Evolutionary conservation across 2,113 vertebrate species (phyloP).

Genomic region (Mungos mungo): DNA sequence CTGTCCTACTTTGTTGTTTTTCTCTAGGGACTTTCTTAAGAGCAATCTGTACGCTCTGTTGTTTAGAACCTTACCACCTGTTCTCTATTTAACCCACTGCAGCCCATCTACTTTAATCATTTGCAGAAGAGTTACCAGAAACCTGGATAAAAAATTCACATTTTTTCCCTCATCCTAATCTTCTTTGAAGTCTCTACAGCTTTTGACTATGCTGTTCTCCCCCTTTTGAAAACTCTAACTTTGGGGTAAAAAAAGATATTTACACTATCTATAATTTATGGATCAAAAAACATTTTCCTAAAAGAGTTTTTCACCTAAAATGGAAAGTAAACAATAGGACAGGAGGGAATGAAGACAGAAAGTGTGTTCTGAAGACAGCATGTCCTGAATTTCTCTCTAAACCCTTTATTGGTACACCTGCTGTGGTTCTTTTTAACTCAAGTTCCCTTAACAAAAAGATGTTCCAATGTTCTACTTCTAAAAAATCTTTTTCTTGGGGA

Average conservation of each 20-base stretch:
- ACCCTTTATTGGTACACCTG: too few species aligned
- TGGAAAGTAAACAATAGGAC: not conserved
- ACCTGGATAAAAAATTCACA: not conserved
- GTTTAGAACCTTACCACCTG: not conserved
- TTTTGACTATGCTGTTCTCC: not conserved
- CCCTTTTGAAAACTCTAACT: not conserved
- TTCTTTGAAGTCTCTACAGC: not conserved
- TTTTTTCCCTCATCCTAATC: not conserved
- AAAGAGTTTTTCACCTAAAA: not conserved
- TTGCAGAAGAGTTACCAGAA: not conserved
- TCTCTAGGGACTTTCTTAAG: not conserved
- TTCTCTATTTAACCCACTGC: not conserved
- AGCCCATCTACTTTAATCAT: not conserved
- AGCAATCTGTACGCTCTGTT: not conserved
- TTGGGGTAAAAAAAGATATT: not conserved
- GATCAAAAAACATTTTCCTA: not conserved
- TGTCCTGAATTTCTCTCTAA: not conserved
- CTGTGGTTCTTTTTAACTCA: not conserved
- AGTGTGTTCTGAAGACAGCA: not conserved
- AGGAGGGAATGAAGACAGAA: not conserved
- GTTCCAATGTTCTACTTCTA: not conserved
- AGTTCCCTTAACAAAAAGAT: not conserved
- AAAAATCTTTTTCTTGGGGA: not conserved
- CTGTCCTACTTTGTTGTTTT: not conserved
- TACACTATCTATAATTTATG: conserved; percentile 14